Base-by-base conservation (phyloP, 2,888 invertebrate species). In the Heliconius ethilla region DNA sequence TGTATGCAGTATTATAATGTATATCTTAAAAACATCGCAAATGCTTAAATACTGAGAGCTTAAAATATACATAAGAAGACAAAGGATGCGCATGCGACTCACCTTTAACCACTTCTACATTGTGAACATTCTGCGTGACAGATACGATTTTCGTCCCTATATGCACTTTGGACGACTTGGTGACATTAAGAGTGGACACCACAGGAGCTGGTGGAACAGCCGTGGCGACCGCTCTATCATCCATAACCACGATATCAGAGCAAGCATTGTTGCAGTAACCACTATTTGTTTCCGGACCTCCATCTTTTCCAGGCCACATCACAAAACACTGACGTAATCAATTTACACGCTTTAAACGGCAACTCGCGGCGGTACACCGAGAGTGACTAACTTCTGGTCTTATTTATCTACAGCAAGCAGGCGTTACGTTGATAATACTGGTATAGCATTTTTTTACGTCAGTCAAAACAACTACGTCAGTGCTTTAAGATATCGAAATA, bases 31-130 rank as follows among this genome's bases (percentile, higher is more conserved):
- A 2, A 70, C 22, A 45, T 51, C 51, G 51, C 65, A 51, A 37
- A 67, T 62, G 69, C 77, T 15, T 55, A 62, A 66, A 62, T 37
- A 40, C n/a, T 25, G 59, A 33, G 18, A 67, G 65, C 70, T 69
- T 59, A 77, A 22, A n/a, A 70, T 69, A 63, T 37, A 73, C 37
- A 70, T 66, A 62, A n/a, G 65, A 45, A n/a, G 65, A 45, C 63
- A 78, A 78, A 78, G 67, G 62, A 79, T 76, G 76, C 76, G 78
- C 76, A 33, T 69, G 67, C 73, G 73, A 37, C 90, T 91, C 84
- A 93, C 94, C 93, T 90, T 91, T 91, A 80, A 94, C 87, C 83
- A 92, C 89, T 82, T 92, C 92, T 22, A 87, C 89, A 85, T 89
- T 90, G 81, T 92, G 90, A 5, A 93, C 88, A 80, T 90, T 92